A percentile compares a stretch with the other conserved stretches of the same genome.
Conservation (phyloP, 2,888 invertebrate genomes). For the Allacma fusca region DNA sequence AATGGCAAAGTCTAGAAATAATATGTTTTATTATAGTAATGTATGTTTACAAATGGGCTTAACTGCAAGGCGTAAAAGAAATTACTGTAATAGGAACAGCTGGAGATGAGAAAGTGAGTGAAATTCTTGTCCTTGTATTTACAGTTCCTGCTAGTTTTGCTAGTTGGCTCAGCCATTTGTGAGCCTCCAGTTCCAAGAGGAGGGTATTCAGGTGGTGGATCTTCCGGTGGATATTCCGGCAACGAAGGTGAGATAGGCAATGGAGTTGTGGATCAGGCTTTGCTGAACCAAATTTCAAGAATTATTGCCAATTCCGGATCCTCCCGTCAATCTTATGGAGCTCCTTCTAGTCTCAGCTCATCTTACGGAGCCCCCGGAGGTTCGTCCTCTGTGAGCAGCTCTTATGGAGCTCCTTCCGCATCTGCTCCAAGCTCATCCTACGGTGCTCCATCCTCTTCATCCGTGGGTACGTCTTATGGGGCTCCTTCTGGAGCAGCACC, state of each 20-base stretch:
- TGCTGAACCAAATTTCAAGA: constrained; percentile 47
- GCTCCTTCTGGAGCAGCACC: constrained; percentile 18
- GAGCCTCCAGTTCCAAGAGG: constrained; percentile 47
- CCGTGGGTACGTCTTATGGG: constrained; percentile 24
- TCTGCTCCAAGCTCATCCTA: constrained; percentile 29
- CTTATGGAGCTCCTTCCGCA: constrained; percentile 37
- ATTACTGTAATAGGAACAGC: no score
- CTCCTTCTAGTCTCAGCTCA: constrained; percentile 25
- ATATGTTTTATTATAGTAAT: not conserved
- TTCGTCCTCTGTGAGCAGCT: constrained; percentile 9
- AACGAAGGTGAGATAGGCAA: constrained; percentile 50
- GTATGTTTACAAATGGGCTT: not conserved
- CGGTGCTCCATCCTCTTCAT: constrained; percentile 29
- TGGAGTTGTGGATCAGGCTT: constrained; percentile 47
- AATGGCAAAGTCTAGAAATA: no score
- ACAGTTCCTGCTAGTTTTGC: constrained; percentile 45
- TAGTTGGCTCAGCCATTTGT: constrained; percentile 44
- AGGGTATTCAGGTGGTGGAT: constrained; percentile 38
- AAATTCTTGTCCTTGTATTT: constrained; percentile 10
- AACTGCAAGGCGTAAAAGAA: no score
- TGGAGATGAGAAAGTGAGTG: not conserved
- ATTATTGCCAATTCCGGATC: constrained; percentile 29
- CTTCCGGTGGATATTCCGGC: constrained; percentile 20
- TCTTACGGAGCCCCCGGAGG: constrained; percentile 27
- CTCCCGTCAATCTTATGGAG: constrained; percentile 30